Percentiles rank a stretch among this genome's conserved stretches.
These are phyloP conservation scores for Champsocephalus esox DNA, from an alignment of 2,797 vertebrate species.

Conservation along the genomic window DNA sequence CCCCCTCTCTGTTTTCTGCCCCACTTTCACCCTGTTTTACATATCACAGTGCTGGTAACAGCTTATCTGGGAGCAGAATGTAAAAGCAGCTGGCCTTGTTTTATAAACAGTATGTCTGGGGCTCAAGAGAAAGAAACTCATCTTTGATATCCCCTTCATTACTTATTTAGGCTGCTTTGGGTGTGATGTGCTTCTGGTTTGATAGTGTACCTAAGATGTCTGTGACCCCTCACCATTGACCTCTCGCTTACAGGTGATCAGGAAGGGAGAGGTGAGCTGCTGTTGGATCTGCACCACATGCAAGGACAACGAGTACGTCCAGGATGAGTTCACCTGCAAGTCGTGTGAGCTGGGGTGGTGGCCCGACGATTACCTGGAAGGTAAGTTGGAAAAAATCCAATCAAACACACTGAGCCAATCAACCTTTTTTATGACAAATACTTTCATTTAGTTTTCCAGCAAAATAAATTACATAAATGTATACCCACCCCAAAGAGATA, in stretches of 20 bases:
- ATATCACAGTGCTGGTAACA: conserved; percentile 70
- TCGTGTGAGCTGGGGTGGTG: conserved; percentile 98
- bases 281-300: conserved; percentile 99
- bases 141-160: conserved; percentile 47
- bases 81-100: conserved; percentile 65
- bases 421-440: too few species aligned
- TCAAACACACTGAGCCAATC: too few species aligned
- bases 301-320: conserved; percentile 96
- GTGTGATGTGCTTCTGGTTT: conserved; percentile 19
- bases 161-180: conserved; percentile 35
- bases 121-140: conserved; percentile 26
- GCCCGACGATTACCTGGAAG: conserved; percentile 92
- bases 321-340: conserved; percentile 98
- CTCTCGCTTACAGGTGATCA: conserved; percentile 89
- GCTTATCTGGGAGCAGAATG: conserved; percentile 59
- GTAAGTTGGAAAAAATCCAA: conserved; percentile 74
- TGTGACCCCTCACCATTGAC: conserved; percentile 14
- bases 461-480: too few species aligned
- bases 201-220: conserved; percentile 12
- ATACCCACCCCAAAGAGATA: too few species aligned
- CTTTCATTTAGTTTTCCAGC: too few species aligned
- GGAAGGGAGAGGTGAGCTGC: conserved; percentile 99
- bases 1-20: conserved; percentile 69
- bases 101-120: conserved; percentile 60
- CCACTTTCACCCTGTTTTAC: conserved; percentile 79